A percentile compares a stretch with the other conserved stretches of the same genome.
phyloP scores from a whole-genome alignment of 1,140 invertebrate genomes.

The Batillaria attramentaria region DNA sequence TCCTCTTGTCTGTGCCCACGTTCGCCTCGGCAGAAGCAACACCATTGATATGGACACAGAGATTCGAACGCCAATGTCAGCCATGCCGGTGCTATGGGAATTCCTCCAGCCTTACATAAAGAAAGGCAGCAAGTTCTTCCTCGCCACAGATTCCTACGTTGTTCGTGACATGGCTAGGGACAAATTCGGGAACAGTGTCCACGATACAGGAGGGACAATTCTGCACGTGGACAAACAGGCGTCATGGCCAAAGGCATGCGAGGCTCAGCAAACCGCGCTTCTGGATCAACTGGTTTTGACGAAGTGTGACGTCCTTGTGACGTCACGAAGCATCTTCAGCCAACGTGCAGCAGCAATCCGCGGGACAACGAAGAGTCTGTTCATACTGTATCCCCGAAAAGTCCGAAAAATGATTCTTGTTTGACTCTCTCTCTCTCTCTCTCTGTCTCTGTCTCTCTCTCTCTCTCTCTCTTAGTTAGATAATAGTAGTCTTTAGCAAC shows the following conservation, averaged over 20 bases:
- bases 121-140: slow-evolving; percentile 35
- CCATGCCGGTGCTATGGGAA: slow-evolving; percentile 31
- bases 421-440: too few relatives aligned
- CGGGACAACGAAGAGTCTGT: slow-evolving; percentile 17
- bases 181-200: slow-evolving; percentile 24
- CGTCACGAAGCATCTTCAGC: slow-evolving; percentile 42
- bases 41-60: too few relatives aligned
- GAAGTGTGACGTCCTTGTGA: slow-evolving; percentile 43
- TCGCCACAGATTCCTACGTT: slow-evolving; percentile 41
- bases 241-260: slow-evolving; percentile 21
- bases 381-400: too few relatives aligned
- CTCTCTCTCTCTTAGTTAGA: too few relatives aligned
- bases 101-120: slow-evolving; percentile 31
- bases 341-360: slow-evolving; percentile 13
- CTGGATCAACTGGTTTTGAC: slow-evolving; percentile 45
- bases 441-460: background rate
- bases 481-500: too few relatives aligned
- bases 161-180: slow-evolving; percentile 15
- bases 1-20: slow-evolving; percentile 45
- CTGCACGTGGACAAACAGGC: slow-evolving; percentile 46
- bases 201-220: slow-evolving; percentile 39
- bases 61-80: slow-evolving; percentile 41
- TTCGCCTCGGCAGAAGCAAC: slow-evolving; percentile 47
- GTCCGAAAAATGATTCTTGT: too few relatives aligned
- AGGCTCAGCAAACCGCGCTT: slow-evolving; percentile 33